Base-by-base conservation (phyloP, 2,797 vertebrate genomes). In the Epinephelus malabaricus region DNA sequence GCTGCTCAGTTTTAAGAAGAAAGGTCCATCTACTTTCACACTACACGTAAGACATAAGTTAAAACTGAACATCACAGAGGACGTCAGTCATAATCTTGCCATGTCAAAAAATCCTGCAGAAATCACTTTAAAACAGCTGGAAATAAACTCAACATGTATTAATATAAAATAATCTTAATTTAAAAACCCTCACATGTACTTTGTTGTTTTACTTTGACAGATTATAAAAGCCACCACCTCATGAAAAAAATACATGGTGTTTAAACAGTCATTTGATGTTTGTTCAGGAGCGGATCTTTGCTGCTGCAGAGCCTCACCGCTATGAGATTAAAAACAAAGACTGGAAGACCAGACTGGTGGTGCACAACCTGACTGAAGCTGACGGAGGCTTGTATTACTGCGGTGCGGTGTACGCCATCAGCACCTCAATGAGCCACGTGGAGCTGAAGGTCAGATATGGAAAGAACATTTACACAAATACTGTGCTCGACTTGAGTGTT, bases 321-420 rank as follows among this genome's bases (percentile, higher is more conserved):
- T 97, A 96, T 73, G 14, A 56, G 30, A 89, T 97, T 54, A 18
- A 19, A 38, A 82, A 38, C 1, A 15, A 14, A 0, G 11, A 59
- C 0, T 5, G 76, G 59, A 47, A 78, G 59, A 94, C 93, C 3
- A 94, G 81, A 43, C 89, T 99, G 79, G 87, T 89, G 71, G 91
- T 99, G 71, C 14, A 74, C 49, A 92, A 94, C 12, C 88, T 99
- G 72, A 88, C 93, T 0, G 76, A 92, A 56, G 77, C 89, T 0
- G 96, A 99, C 25, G 40, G 69, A 2, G 96, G 96, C 1, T 34
- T 45, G 47, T 99, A 96, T 78, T 86, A 85, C 83, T 99, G 98
- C 68, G 92, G 86, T 0, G 97, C 97, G 0, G 27, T 86, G 45
- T 98, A 97, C 78, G 21, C 65, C 4, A 79, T 97, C 43, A 86